Evolutionary conservation across 2,888 invertebrate genomes (phyloP).

Genomic region (Limnephilus marmoratus): DNA sequence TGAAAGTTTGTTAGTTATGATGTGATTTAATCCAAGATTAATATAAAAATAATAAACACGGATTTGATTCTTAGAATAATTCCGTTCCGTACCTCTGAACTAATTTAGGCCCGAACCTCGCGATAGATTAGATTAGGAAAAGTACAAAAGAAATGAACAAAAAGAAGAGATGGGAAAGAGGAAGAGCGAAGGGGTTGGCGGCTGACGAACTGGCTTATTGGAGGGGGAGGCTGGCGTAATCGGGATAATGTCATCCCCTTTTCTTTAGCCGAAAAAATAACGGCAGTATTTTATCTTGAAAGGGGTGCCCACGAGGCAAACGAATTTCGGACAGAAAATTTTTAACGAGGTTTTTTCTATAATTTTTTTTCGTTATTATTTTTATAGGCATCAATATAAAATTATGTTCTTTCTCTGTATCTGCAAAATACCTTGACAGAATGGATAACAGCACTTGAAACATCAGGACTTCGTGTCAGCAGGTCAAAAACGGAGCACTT

Average conservation of each 20-base stretch:
- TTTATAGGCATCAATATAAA: too few species aligned
- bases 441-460: too few species aligned
- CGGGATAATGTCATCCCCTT: conserved; percentile 65
- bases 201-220: conserved; percentile 25
- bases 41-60: neutral
- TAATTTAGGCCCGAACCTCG: conserved; percentile 64
- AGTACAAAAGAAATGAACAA: conserved; percentile 65
- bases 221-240: conserved; percentile 57
- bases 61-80: neutral
- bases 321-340: neutral
- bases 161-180: conserved; percentile 51
- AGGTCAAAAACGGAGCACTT: too few species aligned
- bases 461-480: too few species aligned
- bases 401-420: too few species aligned
- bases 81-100: conserved; percentile 51
- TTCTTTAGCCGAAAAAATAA: conserved; percentile 57
- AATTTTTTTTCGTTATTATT: too few species aligned
- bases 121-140: conserved; percentile 66
- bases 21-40: neutral
- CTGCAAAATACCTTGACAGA: too few species aligned
- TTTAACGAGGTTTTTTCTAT: too few species aligned
- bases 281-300: conserved; percentile 64
- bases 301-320: conserved; percentile 40
- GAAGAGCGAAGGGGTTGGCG: conserved; percentile 34
- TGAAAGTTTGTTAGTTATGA: too few species aligned